phyloP scores from a whole-genome alignment of 2,797 vertebrate genomes.

The Poecilia gillii region DNA sequence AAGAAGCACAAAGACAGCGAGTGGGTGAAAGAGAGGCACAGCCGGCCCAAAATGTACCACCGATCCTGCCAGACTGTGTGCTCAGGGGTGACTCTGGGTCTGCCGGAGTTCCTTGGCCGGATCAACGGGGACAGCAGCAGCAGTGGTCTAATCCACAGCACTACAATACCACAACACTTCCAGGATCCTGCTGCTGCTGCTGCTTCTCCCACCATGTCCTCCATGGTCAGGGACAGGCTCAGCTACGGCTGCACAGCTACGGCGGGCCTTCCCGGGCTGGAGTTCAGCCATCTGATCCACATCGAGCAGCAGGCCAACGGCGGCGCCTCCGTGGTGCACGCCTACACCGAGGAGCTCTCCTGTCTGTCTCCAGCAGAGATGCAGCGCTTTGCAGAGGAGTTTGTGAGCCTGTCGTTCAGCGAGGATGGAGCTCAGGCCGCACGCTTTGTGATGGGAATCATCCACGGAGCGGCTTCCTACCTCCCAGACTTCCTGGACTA shows the following conservation, averaged over 20 bases:
- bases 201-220: constrained; percentile 48
- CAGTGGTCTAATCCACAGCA: constrained; percentile 69
- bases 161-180: constrained; percentile 61
- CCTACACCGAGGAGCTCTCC: constrained; percentile 92
- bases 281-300: constrained; percentile 93
- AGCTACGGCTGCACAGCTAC: constrained; percentile 56
- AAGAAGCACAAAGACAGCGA: constrained; percentile 99
- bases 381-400: constrained; percentile 92
- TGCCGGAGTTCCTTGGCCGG: constrained; percentile 70
- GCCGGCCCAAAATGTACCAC: constrained; percentile 93
- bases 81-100: constrained; percentile 83
- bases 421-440: constrained; percentile 89
- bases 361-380: constrained; percentile 88
- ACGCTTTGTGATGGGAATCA: constrained; percentile 95
- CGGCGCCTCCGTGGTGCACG: constrained; percentile 93
- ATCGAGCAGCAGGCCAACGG: constrained; percentile 98
- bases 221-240: constrained; percentile 65
- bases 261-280: constrained; percentile 86
- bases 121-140: constrained; percentile 72
- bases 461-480: constrained; percentile 97
- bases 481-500: constrained; percentile 99
- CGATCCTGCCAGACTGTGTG: constrained; percentile 95
- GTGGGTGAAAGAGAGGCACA: constrained; percentile 89
- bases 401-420: constrained; percentile 92
- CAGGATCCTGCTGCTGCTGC: constrained; percentile 61